phyloP scores from a whole-genome alignment of 2,113 vertebrate genomes.

The Elephantulus edwardii region DNA sequence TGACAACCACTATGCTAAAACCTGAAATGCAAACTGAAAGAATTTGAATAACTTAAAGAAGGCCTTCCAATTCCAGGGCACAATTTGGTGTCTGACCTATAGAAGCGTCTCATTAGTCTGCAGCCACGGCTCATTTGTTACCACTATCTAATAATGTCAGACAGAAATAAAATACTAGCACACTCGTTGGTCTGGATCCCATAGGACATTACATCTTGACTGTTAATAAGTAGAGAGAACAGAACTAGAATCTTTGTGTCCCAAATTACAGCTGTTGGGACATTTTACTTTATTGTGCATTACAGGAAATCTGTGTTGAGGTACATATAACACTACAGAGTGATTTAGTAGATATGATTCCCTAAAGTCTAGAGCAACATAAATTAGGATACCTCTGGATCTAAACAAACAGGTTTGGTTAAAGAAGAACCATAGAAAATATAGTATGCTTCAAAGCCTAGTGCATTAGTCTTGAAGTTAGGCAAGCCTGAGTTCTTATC shows the following conservation, averaged over 20 bases:
- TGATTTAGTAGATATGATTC: background rate
- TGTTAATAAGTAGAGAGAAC: slow-evolving; percentile 4
- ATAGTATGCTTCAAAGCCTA: background rate
- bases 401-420: background rate
- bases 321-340: background rate
- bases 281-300: background rate
- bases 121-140: background rate
- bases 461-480: background rate
- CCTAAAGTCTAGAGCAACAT: background rate
- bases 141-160: background rate
- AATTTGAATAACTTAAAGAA: background rate
- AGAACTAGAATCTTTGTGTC: background rate
- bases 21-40: slow-evolving; percentile 21
- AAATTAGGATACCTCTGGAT: background rate
- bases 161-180: background rate
- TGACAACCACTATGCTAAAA: background rate
- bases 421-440: background rate
- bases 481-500: background rate
- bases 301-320: slow-evolving; percentile 4
- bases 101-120: background rate
- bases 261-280: background rate
- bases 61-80: background rate
- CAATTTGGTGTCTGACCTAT: background rate
- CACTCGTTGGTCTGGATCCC: background rate
- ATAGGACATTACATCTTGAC: background rate